Percentiles rank a stretch among this genome's conserved stretches.
Conservation (phyloP, 2,113 vertebrate genomes). For the Rhinoptilus africanus region DNA sequence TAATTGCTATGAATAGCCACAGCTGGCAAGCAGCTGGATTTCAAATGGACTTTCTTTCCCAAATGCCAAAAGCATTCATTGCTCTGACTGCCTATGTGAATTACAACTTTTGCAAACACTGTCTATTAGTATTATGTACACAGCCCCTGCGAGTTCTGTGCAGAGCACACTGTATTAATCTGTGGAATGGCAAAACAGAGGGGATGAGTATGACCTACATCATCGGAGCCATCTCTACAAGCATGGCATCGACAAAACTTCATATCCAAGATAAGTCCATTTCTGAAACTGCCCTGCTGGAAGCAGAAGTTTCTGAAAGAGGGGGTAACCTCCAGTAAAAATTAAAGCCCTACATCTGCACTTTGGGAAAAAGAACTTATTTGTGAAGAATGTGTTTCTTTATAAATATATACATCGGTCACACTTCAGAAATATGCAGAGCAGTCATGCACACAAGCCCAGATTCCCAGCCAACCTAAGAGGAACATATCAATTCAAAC, state of each 20-base stretch:
- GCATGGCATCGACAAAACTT: not conserved
- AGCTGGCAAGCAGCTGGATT: slow-evolving; percentile 64
- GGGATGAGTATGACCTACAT: not conserved
- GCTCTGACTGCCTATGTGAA: not conserved
- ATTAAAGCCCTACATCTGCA: not conserved
- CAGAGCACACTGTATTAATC: not conserved
- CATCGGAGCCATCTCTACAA: not conserved
- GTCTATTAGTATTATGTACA: slow-evolving; percentile 26
- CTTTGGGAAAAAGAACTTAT: not conserved
- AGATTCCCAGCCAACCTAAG: not conserved
- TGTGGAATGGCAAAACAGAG: not conserved
- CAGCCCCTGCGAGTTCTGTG: not conserved
- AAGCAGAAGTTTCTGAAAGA: not conserved
- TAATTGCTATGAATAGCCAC: slow-evolving; percentile 48
- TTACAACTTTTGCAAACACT: slow-evolving; percentile 39
- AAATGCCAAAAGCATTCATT: slow-evolving; percentile 39
- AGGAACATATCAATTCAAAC: not conserved
- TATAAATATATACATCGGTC: not conserved
- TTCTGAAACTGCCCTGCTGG: not conserved
- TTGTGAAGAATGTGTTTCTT: not conserved
- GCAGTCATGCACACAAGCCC: not conserved
- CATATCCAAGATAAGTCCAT: not conserved
- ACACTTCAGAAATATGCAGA: not conserved
- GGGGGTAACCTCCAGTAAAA: not conserved
- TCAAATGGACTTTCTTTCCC: slow-evolving; percentile 23